Percentiles rank a stretch among this genome's conserved stretches.
Evolutionary conservation across 2,797 vertebrate genomes (phyloP).

Genomic region (Rhinichthys osculus): DNA sequence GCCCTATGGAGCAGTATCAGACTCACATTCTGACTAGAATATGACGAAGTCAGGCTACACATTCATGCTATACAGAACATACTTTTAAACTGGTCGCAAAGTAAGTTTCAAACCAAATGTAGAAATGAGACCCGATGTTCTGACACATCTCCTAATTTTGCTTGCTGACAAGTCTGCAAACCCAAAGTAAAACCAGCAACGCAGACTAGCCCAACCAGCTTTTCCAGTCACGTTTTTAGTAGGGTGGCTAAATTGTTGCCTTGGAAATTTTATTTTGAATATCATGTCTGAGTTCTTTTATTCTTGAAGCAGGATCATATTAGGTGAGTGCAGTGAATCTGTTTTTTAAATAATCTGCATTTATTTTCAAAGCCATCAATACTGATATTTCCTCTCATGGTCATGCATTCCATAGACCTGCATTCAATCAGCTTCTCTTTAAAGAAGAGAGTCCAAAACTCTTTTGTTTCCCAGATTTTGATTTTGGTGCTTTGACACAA

Average conservation of each 20-base stretch:
- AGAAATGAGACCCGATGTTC: neutral
- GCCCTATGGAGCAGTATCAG: too few species aligned
- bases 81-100: too few species aligned
- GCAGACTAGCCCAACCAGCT: neutral
- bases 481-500: constrained; percentile 33
- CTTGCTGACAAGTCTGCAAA: neutral
- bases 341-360: neutral
- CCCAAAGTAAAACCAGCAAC: neutral
- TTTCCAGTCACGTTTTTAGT: too few species aligned
- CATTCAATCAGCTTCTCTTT: constrained; percentile 10
- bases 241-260: constrained; percentile 32
- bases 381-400: neutral
- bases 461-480: constrained; percentile 24
- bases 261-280: constrained; percentile 54
- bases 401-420: neutral
- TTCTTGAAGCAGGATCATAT: neutral
- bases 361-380: neutral
- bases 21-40: too few species aligned
- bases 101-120: too few species aligned
- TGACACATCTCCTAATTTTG: neutral
- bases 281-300: neutral
- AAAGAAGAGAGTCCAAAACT: constrained; percentile 11
- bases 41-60: too few species aligned
- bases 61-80: too few species aligned
- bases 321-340: neutral